Evolutionary conservation across 1,140 invertebrate species (phyloP), one percentile per base, ranked within the genome.

Genomic region (Aphelinus atriplicis): DNA sequence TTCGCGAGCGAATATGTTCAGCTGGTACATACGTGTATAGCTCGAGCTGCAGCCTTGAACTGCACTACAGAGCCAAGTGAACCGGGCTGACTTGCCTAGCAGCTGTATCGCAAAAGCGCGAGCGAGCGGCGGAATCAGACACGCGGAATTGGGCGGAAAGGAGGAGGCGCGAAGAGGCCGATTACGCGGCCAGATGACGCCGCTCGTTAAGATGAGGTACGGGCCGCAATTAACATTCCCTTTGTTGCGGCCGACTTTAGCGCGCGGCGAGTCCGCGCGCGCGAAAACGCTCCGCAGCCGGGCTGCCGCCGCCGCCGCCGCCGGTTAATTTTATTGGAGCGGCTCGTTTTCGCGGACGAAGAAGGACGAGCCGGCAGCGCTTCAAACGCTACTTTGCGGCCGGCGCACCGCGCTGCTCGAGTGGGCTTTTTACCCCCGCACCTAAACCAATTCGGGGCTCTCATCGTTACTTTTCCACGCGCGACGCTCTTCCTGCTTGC

Each of bases 121-220:
- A 26, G 26, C 26, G 26, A 26, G 26, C 26, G 26, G 26, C 26
- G 26, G 26, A 26, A 26, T 26, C 26, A 26, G 26, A 26, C 26
- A 26, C 26, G 26, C 26, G 26, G 26, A 43, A 53, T 6, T n/a
- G 50, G 3, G 61, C 9, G 53, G 4, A 50, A 47, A 6, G 46
- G 66, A 69, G 53, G 26, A 1, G 48, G 71, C 42, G 26, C 60
- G 70, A 63, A 72, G 71, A 72, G 55, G 60, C 45, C 55, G 74
- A 76, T 76, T 76, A 65, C 73, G 61, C 63, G 65, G 48, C 53
- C 66, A 73, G 71, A 77, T 77, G 71, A 69, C 58, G 70, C 64
- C 47, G 62, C 68, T 77, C 76, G 67, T 77, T 77, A 77, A 74
- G 67, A 61, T 65, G 76, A 77, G 55, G n/a, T 68, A 71, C 66